phyloP scores from a whole-genome alignment of 2,797 vertebrate species.

The Caiman crocodilus region DNA sequence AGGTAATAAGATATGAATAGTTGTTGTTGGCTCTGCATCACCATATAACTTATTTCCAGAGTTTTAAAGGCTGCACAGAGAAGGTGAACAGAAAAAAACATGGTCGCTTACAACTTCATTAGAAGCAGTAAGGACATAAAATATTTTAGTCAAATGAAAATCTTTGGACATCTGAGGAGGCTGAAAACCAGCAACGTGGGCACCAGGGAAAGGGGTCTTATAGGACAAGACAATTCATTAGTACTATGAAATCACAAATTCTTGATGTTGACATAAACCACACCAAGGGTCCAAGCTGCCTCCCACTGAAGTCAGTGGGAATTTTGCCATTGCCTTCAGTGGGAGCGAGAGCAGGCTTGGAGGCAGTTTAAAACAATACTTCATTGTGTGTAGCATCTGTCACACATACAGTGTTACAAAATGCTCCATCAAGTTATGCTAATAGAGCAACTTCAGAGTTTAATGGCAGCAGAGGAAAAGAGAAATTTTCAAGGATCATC shows the following conservation, averaged over 20 bases:
- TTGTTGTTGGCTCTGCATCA: neutral
- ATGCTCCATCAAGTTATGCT: neutral
- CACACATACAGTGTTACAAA: neutral
- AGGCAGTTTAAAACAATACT: neutral
- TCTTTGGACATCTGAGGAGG: neutral
- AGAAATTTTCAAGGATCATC: neutral
- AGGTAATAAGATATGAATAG: neutral
- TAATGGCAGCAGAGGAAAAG: neutral
- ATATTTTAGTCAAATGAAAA: neutral
- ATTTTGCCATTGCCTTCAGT: neutral
- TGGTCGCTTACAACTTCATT: neutral
- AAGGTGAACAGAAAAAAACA: neutral
- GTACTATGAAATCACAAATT: neutral
- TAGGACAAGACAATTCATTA: neutral
- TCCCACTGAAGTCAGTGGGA: neutral
- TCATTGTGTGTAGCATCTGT: neutral
- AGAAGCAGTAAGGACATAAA: neutral
- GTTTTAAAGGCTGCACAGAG: neutral
- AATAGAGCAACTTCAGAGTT: neutral
- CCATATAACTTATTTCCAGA: neutral
- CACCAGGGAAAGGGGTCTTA: neutral
- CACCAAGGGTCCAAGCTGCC: neutral
- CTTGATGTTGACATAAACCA: neutral
- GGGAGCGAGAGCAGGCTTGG: rapidly evolving
- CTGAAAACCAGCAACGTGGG: neutral